phyloP scores from a whole-genome alignment of 2,113 vertebrate species.

The Chaenocephalus aceratus region DNA sequence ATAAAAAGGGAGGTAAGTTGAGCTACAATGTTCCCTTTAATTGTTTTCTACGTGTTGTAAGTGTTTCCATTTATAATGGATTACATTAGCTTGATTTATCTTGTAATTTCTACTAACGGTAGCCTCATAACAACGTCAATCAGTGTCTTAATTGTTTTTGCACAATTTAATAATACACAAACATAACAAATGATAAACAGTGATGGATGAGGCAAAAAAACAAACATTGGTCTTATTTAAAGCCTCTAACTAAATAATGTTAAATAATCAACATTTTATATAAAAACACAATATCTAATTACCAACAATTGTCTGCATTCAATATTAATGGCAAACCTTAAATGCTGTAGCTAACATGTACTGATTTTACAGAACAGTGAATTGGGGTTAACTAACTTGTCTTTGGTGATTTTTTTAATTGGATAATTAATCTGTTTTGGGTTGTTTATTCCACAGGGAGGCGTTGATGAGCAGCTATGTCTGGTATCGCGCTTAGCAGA shows the following conservation, averaged over 20 bases:
- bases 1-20: constrained; percentile 54
- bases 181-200: too few species aligned
- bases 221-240: too few species aligned
- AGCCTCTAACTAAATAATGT: too few species aligned
- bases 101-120: background rate
- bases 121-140: background rate
- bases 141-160: too few species aligned
- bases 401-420: background rate
- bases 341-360: too few species aligned
- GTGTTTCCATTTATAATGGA: background rate
- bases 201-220: too few species aligned
- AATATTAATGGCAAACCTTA: too few species aligned
- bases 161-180: too few species aligned
- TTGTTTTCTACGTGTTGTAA: background rate
- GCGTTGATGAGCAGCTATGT: constrained; percentile 88
- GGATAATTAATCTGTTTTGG: constrained; percentile 31
- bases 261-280: too few species aligned
- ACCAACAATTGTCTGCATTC: too few species aligned
- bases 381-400: accelerated
- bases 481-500: constrained; percentile 98
- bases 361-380: background rate
- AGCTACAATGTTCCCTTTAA: background rate
- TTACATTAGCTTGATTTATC: background rate
- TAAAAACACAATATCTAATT: too few species aligned
- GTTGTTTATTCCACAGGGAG: constrained; percentile 71